Percentiles rank a stretch among this genome's conserved stretches.
These are phyloP conservation scores for Ciconia stormi DNA, from an alignment of 2,113 vertebrate species.

Conservation along the genomic window DNA sequence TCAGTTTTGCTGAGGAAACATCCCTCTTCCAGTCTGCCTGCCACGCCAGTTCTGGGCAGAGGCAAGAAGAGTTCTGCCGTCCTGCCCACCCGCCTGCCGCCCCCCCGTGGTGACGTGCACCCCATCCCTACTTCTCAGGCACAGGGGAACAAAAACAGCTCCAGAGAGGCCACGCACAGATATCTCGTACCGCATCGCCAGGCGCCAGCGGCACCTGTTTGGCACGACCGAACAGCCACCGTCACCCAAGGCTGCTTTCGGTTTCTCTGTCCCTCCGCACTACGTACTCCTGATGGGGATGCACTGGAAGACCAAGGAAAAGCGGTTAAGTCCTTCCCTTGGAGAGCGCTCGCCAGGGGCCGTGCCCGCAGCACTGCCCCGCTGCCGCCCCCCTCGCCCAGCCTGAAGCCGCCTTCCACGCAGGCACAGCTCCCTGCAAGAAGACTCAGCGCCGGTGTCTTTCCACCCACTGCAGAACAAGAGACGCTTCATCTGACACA, in stretches of 20 bases:
- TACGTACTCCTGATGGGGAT: not conserved
- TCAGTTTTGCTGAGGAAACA: not conserved
- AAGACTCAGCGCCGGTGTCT: not conserved
- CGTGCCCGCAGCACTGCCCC: fast-evolving
- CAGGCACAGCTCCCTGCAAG: not conserved
- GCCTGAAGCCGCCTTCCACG: fast-evolving
- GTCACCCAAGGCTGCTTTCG: not conserved
- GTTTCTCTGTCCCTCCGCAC: not conserved
- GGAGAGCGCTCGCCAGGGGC: not conserved
- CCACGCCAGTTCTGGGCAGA: not conserved
- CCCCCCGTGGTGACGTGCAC: fast-evolving
- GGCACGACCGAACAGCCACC: fast-evolving
- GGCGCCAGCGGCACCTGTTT: fast-evolving
- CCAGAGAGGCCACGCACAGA: not conserved
- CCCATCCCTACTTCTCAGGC: not conserved
- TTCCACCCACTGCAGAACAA: not conserved
- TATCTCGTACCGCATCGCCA: fast-evolving
- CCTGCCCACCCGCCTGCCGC: too few relatives aligned
- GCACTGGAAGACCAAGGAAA: not conserved
- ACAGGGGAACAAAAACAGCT: too few relatives aligned
- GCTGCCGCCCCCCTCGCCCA: not conserved
- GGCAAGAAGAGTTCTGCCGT: fast-evolving
- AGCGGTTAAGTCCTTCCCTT: not conserved
- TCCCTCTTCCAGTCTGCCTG: not conserved
- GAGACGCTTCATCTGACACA: not conserved